These are phyloP conservation scores for Meloe dianella DNA, from an alignment of 2,888 invertebrate genomes.

Conservation along the genomic window DNA sequence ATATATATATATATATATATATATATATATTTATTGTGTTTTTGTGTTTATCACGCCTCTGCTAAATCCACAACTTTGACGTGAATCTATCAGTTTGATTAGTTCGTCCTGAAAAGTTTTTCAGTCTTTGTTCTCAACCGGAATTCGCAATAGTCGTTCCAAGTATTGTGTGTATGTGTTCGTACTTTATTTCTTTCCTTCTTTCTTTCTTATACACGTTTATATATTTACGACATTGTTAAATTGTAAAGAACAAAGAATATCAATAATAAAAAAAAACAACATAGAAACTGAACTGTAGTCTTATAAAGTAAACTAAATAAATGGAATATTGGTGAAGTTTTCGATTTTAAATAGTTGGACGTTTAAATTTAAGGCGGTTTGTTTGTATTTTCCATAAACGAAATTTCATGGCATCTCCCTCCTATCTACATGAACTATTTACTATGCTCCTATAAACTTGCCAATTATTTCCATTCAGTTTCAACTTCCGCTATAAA, in stretches of 20 bases:
- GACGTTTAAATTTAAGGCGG: constrained; percentile 22
- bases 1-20: too few relatives aligned
- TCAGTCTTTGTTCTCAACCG: background rate
- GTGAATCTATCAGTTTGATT: constrained; percentile 6
- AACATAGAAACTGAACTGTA: background rate
- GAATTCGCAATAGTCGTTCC: background rate
- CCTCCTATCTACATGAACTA: constrained; percentile 32
- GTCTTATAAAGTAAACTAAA: background rate
- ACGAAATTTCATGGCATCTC: constrained; percentile 33
- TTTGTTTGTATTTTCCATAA: constrained; percentile 33
- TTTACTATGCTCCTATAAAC: constrained; percentile 35
- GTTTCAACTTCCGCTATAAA: constrained; percentile 31
- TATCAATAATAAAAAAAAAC: background rate
- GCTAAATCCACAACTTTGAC: background rate
- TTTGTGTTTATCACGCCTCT: background rate
- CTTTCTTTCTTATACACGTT: background rate
- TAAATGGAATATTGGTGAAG: constrained; percentile 4
- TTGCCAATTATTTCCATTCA: constrained; percentile 36
- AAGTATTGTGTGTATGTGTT: background rate
- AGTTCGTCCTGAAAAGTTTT: constrained; percentile 1
- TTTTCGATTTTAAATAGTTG: constrained; percentile 10
- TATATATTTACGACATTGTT: background rate
- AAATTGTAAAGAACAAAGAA: background rate
- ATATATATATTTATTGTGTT: background rate
- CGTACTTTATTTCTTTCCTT: background rate